phyloP scores from a whole-genome alignment of 2,113 vertebrate species.

The Xerus inauris region DNA sequence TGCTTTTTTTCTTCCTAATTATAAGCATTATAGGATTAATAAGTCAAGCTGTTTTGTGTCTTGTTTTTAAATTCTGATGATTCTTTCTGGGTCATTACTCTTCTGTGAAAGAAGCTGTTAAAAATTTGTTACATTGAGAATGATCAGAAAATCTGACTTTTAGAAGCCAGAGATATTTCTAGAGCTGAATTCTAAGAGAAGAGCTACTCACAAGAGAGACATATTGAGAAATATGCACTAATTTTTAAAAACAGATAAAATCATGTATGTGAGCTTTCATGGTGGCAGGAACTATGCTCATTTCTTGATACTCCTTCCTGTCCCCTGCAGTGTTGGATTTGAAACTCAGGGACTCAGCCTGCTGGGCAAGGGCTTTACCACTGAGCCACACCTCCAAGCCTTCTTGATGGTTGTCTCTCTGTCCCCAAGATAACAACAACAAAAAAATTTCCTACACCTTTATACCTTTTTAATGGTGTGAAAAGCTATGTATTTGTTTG shows the following conservation, averaged over 20 bases:
- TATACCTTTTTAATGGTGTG: too few relatives aligned
- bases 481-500: too few relatives aligned
- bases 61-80: constrained; percentile 6
- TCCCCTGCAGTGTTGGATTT: too few relatives aligned
- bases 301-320: background rate
- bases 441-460: too few relatives aligned
- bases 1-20: background rate
- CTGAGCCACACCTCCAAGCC: too few relatives aligned
- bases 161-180: background rate
- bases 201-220: background rate
- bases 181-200: background rate
- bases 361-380: too few relatives aligned
- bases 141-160: background rate
- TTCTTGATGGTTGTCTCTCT: too few relatives aligned
- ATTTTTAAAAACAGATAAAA: background rate
- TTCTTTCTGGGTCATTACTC: background rate
- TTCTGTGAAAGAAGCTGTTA: background rate
- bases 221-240: background rate
- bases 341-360: too few relatives aligned
- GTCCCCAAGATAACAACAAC: too few relatives aligned
- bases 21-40: background rate
- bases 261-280: background rate
- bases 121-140: background rate
- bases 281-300: background rate
- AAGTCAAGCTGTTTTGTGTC: background rate